A percentile compares a stretch with the other conserved stretches of the same genome.
Evolutionary conservation across 2,113 vertebrate species (phyloP).

Genomic region (Elgaria multicarinata): DNA sequence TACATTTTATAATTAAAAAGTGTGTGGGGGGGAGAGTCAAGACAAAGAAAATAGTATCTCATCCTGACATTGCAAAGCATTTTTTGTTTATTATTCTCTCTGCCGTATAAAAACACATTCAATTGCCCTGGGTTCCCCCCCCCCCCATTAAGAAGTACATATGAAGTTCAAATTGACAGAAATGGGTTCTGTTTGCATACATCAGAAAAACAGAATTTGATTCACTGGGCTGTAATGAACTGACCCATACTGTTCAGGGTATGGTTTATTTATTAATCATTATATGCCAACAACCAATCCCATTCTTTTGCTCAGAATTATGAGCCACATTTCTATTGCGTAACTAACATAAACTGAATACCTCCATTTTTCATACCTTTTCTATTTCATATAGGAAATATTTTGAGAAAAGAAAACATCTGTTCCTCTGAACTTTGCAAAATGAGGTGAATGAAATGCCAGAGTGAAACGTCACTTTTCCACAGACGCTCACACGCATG

Average conservation of each 20-base stretch:
- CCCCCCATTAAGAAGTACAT: neutral
- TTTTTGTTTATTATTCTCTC: neutral
- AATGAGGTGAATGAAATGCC: neutral
- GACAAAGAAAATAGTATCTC: neutral
- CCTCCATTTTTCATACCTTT: neutral
- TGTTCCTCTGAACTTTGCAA: neutral
- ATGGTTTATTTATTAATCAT: neutral
- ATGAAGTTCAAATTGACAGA: neutral
- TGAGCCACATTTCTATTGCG: neutral
- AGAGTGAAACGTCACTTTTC: neutral
- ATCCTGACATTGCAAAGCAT: neutral
- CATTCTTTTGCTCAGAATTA: neutral
- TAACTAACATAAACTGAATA: neutral
- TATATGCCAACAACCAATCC: neutral
- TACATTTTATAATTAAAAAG: neutral
- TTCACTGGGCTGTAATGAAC: neutral
- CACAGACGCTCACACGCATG: no score
- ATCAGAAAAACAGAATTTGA: neutral
- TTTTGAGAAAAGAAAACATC: neutral
- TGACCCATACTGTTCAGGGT: neutral
- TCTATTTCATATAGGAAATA: neutral
- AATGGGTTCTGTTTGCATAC: constrained; percentile 1
- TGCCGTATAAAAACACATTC: neutral
- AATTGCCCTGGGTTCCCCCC: neutral
- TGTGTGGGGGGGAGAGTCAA: neutral